Base-by-base conservation (phyloP, 37 sponge, comb jelly and placozoan genomes). In the Corticium candelabrum region DNA sequence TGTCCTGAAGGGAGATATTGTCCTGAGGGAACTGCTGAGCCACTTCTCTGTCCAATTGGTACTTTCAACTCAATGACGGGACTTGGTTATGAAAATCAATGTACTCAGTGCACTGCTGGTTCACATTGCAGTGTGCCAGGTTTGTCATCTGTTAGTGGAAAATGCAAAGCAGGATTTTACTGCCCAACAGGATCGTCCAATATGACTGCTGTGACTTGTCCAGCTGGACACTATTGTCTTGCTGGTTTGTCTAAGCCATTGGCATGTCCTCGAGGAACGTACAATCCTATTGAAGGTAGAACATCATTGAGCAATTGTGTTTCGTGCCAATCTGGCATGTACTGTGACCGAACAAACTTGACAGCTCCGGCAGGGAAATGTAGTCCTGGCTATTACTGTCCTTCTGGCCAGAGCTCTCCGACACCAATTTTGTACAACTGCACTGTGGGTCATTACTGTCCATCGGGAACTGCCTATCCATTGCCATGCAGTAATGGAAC, bases 401-500 rank as follows among this genome's bases (percentile, higher is more conserved):
- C 82, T 3, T n/a, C 56, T 2, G 82, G 82, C 32, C 72, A 79
- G 71, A 41, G 7, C 3, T 35, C 36, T 34, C 35, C 73, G 31
- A 4, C 5, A 35, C 73, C 73, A 34, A 4, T 5, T 4, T 34
- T 35, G 36, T 70, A 33, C 35, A 15, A n/a, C 31, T 82, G 83
- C 50, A 43, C 83, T 40, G 41, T 40, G 72, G 83, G 83, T 4
- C 68, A 82, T 36, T 62, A 82, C 68, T 82, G 83, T 41, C 83
- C 83, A n/a, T 27, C 30, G 38, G 78, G 78, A 2, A 34, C 83
- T 3, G 3, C 68, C n/a, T 40, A 39, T 15, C 79, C 83, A 80
- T 37, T 82, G 40, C 77, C 37, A 33, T 82, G 83, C 36, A 40
- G 40, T 34, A 40, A 38, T 2, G 78, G 77, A 3, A 36, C 37